Conservation (phyloP, 2,888 invertebrate genomes). For the Cosmorhoe ocellata region DNA sequence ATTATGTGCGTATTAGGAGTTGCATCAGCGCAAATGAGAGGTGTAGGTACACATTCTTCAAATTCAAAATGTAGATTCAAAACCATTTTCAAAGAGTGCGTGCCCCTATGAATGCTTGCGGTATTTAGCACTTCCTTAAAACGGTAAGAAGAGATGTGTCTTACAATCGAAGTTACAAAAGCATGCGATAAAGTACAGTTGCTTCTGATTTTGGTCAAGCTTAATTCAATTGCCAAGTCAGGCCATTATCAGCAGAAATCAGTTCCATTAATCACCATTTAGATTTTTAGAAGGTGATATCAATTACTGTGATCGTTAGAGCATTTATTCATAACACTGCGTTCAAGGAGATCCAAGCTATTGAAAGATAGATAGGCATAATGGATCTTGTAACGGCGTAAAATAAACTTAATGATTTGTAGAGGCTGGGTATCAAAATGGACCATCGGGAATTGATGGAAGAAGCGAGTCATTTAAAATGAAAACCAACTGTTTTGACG, state of each 20-base stretch:
- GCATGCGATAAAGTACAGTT: background rate
- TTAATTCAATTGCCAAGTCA: slow-evolving; percentile 5
- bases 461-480: background rate
- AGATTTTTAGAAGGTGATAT: slow-evolving; percentile 34
- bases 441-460: background rate
- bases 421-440: slow-evolving; percentile 2
- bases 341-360: slow-evolving; percentile 26
- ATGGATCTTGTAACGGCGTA: slow-evolving; percentile 1
- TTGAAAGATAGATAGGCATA: slow-evolving; percentile 17
- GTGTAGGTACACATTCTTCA: slow-evolving; percentile 5
- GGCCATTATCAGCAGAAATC: slow-evolving; percentile 21
- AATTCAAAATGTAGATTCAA: slow-evolving; percentile 3
- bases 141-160: background rate
- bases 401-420: slow-evolving; percentile 1
- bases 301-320: slow-evolving; percentile 28
- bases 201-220: background rate
- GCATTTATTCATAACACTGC: slow-evolving; percentile 24
- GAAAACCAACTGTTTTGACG: no score
- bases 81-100: background rate
- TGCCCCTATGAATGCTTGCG: slow-evolving; percentile 1
- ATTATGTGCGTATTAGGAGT: slow-evolving; percentile 25
- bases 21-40: slow-evolving; percentile 8
- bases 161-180: background rate
- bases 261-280: slow-evolving; percentile 33
- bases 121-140: slow-evolving; percentile 1